Conservation (phyloP, 2,888 invertebrate genomes). For the Latrodectus elegans region DNA sequence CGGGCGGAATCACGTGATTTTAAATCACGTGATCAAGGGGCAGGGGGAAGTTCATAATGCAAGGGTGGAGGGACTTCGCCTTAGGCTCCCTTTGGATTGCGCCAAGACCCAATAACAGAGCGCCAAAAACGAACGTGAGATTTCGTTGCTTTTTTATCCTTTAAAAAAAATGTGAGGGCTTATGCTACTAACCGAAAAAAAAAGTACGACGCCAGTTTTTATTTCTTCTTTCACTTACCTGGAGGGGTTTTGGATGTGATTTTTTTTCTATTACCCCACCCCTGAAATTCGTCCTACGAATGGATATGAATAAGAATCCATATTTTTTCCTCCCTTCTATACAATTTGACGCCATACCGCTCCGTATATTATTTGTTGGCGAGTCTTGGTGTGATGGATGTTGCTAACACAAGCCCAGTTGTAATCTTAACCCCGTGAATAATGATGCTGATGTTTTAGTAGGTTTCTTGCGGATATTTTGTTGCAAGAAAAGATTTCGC, state of each 20-base stretch:
- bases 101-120: background rate
- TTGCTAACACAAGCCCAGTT: too few species aligned
- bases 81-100: background rate
- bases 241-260: conserved; percentile 9
- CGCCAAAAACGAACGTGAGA: conserved; percentile 24
- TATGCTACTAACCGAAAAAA: background rate
- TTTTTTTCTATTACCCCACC: background rate
- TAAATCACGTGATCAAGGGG: conserved; percentile 7
- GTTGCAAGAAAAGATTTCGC: too few species aligned
- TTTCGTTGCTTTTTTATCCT: conserved; percentile 24
- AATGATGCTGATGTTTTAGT: too few species aligned
- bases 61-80: background rate
- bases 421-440: too few species aligned
- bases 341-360: too few species aligned
- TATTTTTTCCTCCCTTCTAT: too few species aligned
- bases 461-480: too few species aligned
- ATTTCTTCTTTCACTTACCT: background rate
- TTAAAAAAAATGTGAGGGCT: conserved; percentile 19
- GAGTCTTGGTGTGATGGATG: too few species aligned
- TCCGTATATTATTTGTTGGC: too few species aligned
- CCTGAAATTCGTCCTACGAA: background rate
- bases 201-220: background rate
- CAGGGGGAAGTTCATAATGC: background rate
- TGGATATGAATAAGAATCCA: too few species aligned
- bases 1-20: conserved; percentile 46